Evolutionary conservation across 1,140 invertebrate species (phyloP).

Genomic region (Drosophila cardini): DNA sequence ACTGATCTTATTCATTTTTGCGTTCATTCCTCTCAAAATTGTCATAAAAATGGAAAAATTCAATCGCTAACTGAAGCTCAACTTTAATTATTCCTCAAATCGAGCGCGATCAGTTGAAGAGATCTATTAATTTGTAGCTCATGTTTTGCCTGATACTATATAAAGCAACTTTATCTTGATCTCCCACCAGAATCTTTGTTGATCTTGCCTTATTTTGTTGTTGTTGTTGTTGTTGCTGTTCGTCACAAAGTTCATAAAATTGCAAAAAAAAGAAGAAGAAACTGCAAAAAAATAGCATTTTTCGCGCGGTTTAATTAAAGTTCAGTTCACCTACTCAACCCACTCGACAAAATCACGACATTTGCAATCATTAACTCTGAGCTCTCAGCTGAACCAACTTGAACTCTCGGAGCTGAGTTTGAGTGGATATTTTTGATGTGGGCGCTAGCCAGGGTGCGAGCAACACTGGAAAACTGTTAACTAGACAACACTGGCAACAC

Average conservation of each 20-base stretch:
- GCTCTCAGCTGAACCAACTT: constrained; percentile 5
- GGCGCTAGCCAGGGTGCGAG: constrained; percentile 6
- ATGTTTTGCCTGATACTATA: constrained; percentile 5
- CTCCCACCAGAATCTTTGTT: constrained; percentile 24
- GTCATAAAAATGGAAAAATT: too few species aligned
- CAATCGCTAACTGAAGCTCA: too few species aligned
- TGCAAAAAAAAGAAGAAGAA: constrained; percentile 3
- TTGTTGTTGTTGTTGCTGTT: not conserved
- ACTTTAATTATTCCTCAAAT: not conserved
- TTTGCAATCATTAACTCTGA: constrained; percentile 61
- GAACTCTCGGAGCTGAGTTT: constrained; percentile 11
- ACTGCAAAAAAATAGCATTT: constrained; percentile 34
- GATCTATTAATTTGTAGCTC: constrained; percentile 16
- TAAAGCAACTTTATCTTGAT: constrained; percentile 30
- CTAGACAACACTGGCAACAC: constrained; percentile 9
- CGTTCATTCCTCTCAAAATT: too few species aligned
- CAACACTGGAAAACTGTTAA: constrained; percentile 1
- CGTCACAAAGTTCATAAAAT: constrained; percentile 43
- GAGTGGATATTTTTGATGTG: constrained; percentile 16
- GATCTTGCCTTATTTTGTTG: constrained; percentile 27
- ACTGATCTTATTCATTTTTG: not conserved
- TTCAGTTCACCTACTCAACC: constrained; percentile 52
- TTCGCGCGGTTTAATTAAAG: constrained; percentile 55
- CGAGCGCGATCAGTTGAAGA: not conserved
- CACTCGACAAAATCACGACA: constrained; percentile 61